These are phyloP conservation scores for Scartelaos histophorus DNA, from an alignment of 2,113 vertebrate species.

Conservation along the genomic window DNA sequence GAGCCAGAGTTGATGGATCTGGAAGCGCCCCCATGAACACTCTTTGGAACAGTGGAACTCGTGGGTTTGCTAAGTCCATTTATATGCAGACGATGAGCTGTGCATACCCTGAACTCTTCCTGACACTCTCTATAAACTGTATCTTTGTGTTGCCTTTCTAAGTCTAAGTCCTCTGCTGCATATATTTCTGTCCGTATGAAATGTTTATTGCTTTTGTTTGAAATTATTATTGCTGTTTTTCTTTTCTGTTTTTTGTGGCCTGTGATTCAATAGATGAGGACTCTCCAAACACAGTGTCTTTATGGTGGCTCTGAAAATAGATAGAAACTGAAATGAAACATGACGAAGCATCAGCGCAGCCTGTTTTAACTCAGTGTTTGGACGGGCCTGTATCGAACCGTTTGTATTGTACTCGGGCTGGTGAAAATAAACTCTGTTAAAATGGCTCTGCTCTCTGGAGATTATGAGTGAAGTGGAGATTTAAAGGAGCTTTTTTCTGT, in stretches of 20 bases:
- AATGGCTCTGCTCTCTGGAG: slow-evolving; percentile 46
- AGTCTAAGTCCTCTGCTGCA: not conserved
- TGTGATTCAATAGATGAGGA: slow-evolving; percentile 30
- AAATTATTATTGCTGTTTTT: slow-evolving; percentile 1
- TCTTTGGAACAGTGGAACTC: no score
- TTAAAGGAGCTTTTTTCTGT: slow-evolving; percentile 30
- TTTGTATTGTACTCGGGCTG: slow-evolving; percentile 25
- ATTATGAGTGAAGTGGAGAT: slow-evolving; percentile 28
- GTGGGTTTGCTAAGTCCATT: no score
- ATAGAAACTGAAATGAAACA: slow-evolving; percentile 40
- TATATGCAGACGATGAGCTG: no score
- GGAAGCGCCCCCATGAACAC: no score
- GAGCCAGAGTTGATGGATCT: no score
- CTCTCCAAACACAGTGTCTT: slow-evolving; percentile 27
- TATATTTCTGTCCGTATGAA: slow-evolving; percentile 30
- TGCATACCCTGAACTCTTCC: not conserved
- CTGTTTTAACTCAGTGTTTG: slow-evolving; percentile 40
- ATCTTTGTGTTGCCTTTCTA: not conserved
- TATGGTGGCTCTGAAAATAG: slow-evolving; percentile 39
- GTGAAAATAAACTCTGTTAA: slow-evolving; percentile 40
- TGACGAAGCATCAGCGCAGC: slow-evolving; percentile 38
- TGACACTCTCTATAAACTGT: not conserved
- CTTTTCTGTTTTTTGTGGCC: not conserved
- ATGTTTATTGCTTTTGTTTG: slow-evolving; percentile 28
- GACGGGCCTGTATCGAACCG: slow-evolving; percentile 10